Percentiles rank a stretch among this genome's conserved stretches.
Conservation (phyloP, 2,113 vertebrate genomes). For the Lycaon pictus region DNA sequence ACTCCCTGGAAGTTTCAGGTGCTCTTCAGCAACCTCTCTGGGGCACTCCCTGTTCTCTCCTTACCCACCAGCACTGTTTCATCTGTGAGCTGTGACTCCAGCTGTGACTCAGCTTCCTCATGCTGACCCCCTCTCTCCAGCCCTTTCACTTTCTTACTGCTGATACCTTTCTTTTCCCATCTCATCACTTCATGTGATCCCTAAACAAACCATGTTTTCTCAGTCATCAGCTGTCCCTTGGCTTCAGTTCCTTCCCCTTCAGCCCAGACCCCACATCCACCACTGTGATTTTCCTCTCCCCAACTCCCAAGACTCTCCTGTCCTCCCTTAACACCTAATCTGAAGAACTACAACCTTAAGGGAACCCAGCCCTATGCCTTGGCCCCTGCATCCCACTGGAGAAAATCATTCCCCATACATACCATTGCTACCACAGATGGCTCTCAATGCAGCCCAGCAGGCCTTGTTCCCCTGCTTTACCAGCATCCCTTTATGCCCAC, state of each 20-base stretch:
- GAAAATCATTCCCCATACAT: background rate
- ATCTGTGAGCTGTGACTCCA: background rate
- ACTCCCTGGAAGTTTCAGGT: too few relatives aligned
- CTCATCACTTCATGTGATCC: background rate
- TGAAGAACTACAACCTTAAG: background rate
- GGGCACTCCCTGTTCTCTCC: too few relatives aligned
- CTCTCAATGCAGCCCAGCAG: background rate
- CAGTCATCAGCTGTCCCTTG: background rate
- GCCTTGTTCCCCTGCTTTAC: accelerated
- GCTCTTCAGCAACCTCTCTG: background rate
- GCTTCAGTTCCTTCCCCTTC: background rate
- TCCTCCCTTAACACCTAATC: background rate
- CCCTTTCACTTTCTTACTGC: background rate
- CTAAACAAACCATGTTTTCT: background rate
- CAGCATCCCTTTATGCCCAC: background rate
- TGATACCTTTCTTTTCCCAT: background rate
- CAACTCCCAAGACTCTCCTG: too few relatives aligned
- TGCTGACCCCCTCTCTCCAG: background rate
- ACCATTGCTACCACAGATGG: accelerated
- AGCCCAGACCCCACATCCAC: background rate
- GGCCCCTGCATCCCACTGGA: too few relatives aligned
- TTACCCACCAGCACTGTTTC: background rate
- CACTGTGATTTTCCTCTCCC: background rate
- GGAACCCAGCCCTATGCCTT: background rate
- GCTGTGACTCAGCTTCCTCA: background rate